phyloP scores from a whole-genome alignment of 2,888 invertebrate species.

The Acanthosepion esculentum region DNA sequence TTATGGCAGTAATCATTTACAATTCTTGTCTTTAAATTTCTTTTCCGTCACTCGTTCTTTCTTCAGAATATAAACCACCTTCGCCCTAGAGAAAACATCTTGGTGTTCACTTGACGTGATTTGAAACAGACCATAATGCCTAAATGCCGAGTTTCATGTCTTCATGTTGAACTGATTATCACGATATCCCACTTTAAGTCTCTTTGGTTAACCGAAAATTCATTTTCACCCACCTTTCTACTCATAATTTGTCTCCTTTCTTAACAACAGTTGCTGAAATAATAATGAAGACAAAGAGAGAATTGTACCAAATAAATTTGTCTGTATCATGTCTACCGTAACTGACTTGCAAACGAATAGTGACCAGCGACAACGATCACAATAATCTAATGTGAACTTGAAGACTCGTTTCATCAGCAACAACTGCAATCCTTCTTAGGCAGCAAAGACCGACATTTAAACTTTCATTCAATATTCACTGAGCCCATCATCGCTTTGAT shows the following conservation, averaged over 20 bases:
- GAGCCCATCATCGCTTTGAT: neutral
- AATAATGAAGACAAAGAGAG: neutral
- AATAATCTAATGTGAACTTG: neutral
- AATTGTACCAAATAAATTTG: neutral
- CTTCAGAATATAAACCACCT: neutral
- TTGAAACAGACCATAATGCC: neutral
- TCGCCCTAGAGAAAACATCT: neutral
- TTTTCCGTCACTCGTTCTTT: neutral
- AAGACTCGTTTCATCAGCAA: neutral
- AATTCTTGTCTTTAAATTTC: too few species aligned
- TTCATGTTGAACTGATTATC: neutral
- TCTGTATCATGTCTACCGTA: neutral
- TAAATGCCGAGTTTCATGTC: neutral
- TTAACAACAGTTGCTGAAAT: neutral
- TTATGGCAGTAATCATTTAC: too few species aligned
- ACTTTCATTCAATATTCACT: neutral
- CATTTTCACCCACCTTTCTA: neutral
- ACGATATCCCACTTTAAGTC: too few species aligned
- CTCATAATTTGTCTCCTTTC: neutral
- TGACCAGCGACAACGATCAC: neutral
- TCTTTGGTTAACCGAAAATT: too few species aligned
- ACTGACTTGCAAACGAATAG: neutral
- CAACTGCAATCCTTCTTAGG: neutral
- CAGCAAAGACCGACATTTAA: neutral
- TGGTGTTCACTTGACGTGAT: neutral